Percentiles rank a stretch among this genome's conserved stretches.
These are phyloP conservation scores for Latheticus oryzae DNA, from an alignment of 2,888 invertebrate species.

Conservation along the genomic window DNA sequence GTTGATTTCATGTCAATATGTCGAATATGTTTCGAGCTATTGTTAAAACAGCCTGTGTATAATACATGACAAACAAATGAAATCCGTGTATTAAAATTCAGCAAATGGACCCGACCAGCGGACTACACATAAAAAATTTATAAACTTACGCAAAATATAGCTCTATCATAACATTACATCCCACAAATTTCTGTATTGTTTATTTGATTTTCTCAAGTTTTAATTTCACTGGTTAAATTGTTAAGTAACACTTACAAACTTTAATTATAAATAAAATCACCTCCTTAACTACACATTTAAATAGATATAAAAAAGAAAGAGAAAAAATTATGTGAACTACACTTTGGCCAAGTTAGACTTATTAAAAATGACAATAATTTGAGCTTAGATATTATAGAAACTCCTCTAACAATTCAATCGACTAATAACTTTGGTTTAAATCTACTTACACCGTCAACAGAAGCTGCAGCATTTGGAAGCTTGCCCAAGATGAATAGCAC, in stretches of 20 bases:
- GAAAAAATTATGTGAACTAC: conserved; percentile 26
- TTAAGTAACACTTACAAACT: too few relatives aligned
- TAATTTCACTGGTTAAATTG: conserved; percentile 37
- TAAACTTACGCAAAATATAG: conserved; percentile 22
- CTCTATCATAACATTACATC: conserved; percentile 27
- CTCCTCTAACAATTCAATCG: conserved; percentile 38
- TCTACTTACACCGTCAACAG: conserved; percentile 64
- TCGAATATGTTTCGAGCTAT: too few relatives aligned
- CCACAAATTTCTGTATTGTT: conserved; percentile 22
- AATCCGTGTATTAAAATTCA: too few relatives aligned
- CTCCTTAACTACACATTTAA: conserved; percentile 38
- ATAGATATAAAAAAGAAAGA: conserved; percentile 24
- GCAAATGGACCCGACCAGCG: conserved; percentile 39
- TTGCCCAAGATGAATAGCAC: conserved; percentile 69
- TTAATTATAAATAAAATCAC: too few relatives aligned
- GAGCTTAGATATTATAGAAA: conserved; percentile 40
- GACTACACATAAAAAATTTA: conserved; percentile 16
- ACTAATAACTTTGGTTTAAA: conserved; percentile 40
- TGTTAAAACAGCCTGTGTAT: too few relatives aligned
- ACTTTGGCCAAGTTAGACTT: conserved; percentile 44
- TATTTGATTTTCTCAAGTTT: conserved; percentile 29
- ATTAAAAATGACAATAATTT: conserved; percentile 33
- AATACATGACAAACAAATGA: too few relatives aligned
- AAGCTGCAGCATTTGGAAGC: conserved; percentile 71
- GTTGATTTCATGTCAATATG: too few relatives aligned